Base-by-base conservation (phyloP, 2,888 invertebrate genomes). In the Hirtodrosophila alboralis region DNA sequence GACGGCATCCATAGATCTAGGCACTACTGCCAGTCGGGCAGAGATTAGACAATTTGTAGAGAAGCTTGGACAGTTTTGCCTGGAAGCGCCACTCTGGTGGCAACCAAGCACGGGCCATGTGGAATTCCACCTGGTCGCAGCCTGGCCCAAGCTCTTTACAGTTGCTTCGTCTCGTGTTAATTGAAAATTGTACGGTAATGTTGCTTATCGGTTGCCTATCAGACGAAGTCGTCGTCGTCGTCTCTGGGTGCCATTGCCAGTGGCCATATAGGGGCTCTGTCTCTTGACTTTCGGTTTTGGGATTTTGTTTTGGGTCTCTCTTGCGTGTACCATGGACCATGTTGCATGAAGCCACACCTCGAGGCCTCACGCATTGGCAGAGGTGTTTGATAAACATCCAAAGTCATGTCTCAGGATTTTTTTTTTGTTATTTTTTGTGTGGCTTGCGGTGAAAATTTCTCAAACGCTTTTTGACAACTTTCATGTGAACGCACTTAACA, bases 181-280 rank as follows among this genome's bases (percentile, higher is more conserved):
- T 89, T 88, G 88, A 88, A 87, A 87, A 88, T 87, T 87, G 89
- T 87, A 89, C 83, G 87, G 88, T 88, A 89, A 89, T 88, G 88
- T 88, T 80, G 84, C 75, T 75, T 88, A 86, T 87, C 88, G 83
- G 51, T 52, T 45, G 49, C 60, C 87, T 84, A 87, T 87, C 87
- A 81, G 63, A 10, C 65, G 45, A 43, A 51, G 61, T 28, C 58
- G 66, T 62, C 71, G 68, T 68, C 61, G 59, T 49, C 36, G 40
- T 51, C 57, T 40, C 43, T 60, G 52, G 62, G 57, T 57, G 60
- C 59, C 30, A 44, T 26, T 57, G 27, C 18, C 47, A 28, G 13
- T 47, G 33, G 18, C 34, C 60, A 49, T 36, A 34, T 40, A 36
- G 61, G 49, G 65, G 48, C 23, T 51, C 40, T 28, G 56, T 34